These are phyloP conservation scores for Danaus chrysippus DNA, from an alignment of 2,888 invertebrate genomes.

Conservation along the genomic window DNA sequence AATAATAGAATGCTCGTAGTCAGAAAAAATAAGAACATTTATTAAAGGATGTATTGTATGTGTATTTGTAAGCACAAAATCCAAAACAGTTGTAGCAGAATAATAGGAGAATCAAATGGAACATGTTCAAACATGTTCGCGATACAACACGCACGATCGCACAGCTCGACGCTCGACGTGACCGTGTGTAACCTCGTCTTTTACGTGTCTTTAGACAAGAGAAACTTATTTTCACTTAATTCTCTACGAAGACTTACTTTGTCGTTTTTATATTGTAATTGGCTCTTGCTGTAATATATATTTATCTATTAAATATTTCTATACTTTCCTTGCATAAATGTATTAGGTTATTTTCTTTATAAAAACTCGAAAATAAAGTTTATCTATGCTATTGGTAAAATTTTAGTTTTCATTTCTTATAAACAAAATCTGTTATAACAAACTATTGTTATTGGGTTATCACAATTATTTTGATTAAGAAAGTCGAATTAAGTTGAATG, in stretches of 20 bases:
- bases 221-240: conserved; percentile 32
- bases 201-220: conserved; percentile 30
- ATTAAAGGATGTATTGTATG: too few species aligned
- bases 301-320: not conserved
- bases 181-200: conserved; percentile 40
- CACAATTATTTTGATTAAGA: too few species aligned
- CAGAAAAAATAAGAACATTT: too few species aligned
- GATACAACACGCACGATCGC: conserved; percentile 47
- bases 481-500: too few species aligned
- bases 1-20: too few species aligned
- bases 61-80: conserved; percentile 6
- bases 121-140: conserved; percentile 35
- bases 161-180: conserved; percentile 43
- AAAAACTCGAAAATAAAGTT: too few species aligned
- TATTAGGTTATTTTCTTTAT: not conserved
- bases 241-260: conserved; percentile 22
- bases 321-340: not conserved
- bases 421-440: too few species aligned
- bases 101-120: conserved; percentile 34
- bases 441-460: too few species aligned
- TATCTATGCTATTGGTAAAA: too few species aligned
- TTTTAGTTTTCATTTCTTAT: too few species aligned
- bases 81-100: conserved; percentile 22
- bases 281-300: conserved; percentile 2
- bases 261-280: conserved; percentile 7